Conservation (phyloP, 2,113 vertebrate genomes). For the Rhabdomys dilectus region DNA sequence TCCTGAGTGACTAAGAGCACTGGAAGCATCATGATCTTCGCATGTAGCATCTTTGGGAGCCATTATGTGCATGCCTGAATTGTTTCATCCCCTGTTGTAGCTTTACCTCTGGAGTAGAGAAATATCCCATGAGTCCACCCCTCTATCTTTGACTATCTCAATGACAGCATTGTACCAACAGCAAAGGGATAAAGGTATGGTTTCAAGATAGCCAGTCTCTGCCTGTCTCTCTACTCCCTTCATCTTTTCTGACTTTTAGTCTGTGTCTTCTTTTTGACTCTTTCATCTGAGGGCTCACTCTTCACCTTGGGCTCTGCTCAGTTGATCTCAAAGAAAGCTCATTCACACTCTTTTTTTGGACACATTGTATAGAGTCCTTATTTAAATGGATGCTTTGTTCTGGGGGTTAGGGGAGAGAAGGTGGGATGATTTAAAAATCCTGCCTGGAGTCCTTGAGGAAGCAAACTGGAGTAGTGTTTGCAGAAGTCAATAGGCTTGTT, state of each 20-base stretch:
- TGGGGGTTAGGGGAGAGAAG: conserved; percentile 68
- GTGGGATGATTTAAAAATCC: conserved; percentile 84
- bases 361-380: conserved; percentile 67
- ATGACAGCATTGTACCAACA: neutral
- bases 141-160: neutral
- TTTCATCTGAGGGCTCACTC: conserved; percentile 52
- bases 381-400: conserved; percentile 83
- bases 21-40: neutral
- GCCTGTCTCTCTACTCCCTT: neutral
- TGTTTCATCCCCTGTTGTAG: neutral
- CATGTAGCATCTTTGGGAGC: neutral
- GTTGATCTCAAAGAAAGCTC: conserved; percentile 75
- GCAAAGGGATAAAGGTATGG: neutral
- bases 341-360: conserved; percentile 68
- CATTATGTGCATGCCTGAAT: neutral
- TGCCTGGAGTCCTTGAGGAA: conserved; percentile 87
- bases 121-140: neutral
- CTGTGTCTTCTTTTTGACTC: conserved; percentile 73
- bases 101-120: neutral
- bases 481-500: conserved; percentile 87
- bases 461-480: conserved; percentile 84
- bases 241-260: conserved; percentile 58
- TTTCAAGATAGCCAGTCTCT: neutral
- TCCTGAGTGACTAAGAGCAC: neutral
- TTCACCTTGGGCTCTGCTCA: conserved; percentile 56